These are phyloP conservation scores for Drosophila lacertosa DNA, from an alignment of 1,140 invertebrate genomes.

Conservation along the genomic window DNA sequence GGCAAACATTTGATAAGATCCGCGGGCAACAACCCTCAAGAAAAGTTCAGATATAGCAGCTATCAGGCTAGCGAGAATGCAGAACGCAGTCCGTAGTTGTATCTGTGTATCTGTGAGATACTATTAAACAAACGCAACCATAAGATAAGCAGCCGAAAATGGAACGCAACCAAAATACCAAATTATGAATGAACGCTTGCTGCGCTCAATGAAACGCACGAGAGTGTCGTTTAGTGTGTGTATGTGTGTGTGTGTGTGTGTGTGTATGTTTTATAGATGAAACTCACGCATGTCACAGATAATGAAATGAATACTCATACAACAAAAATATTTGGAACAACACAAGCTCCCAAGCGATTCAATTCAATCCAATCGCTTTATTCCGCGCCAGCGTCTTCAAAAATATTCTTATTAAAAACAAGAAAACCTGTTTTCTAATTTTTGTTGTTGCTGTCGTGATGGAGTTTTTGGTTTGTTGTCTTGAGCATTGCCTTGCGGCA, in stretches of 20 bases:
- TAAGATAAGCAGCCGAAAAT: constrained; percentile 54
- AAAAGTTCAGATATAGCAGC: constrained; percentile 40
- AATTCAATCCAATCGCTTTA: constrained; percentile 44
- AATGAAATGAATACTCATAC: constrained; percentile 50
- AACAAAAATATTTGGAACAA: constrained; percentile 22
- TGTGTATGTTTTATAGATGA: constrained; percentile 47
- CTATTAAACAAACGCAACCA: constrained; percentile 14
- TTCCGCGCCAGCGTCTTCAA: constrained; percentile 30
- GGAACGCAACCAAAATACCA: constrained; percentile 52
- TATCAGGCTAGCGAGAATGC: constrained; percentile 42
- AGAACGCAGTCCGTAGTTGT: constrained; percentile 19
- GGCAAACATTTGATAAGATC: constrained; percentile 18
- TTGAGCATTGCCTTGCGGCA: constrained; percentile 62
- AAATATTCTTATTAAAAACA: constrained; percentile 51
- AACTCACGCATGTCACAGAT: constrained; percentile 56
- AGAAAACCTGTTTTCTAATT: constrained; percentile 63
- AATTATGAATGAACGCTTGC: constrained; percentile 63
- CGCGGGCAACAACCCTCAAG: constrained; percentile 22
- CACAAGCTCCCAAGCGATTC: constrained; percentile 23
- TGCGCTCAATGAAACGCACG: constrained; percentile 58
- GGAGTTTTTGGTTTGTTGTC: constrained; percentile 11
- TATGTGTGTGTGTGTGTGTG: constrained; percentile 20
- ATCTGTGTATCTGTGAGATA: constrained; percentile 58
- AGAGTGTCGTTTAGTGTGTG: constrained; percentile 10
- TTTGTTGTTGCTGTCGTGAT: constrained; percentile 27